Percentiles rank a stretch among this genome's conserved stretches.
Conservation (phyloP, 2,113 vertebrate species). For the Pycnonotus jocosus region DNA sequence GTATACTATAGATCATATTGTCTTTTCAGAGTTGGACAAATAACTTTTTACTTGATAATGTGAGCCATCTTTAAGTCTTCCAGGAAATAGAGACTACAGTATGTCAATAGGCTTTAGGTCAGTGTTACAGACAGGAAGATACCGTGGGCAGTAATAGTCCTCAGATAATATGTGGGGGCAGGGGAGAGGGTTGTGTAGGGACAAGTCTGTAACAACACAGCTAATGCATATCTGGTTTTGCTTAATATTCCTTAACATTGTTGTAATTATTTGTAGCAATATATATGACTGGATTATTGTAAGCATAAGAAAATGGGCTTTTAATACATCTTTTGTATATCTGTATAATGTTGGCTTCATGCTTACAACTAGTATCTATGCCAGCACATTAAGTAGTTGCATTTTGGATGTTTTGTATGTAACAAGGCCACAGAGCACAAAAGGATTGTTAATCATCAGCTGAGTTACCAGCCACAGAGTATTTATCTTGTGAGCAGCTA, state of each 20-base stretch:
- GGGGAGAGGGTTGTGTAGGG: too few species aligned
- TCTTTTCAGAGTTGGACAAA: not conserved
- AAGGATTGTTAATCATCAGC: conserved; percentile 63
- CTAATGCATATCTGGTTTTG: not conserved
- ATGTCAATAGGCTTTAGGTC: not conserved
- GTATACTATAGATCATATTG: not conserved
- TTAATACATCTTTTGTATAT: not conserved
- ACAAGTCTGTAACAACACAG: not conserved
- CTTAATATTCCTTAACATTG: not conserved
- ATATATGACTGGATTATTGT: not conserved
- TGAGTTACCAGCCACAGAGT: conserved; percentile 45
- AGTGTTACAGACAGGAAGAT: not conserved
- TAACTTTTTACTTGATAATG: not conserved
- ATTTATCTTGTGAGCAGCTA: conserved; percentile 71
- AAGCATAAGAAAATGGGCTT: not conserved
- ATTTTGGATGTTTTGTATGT: not conserved
- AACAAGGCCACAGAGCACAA: not conserved
- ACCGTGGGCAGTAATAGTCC: not conserved
- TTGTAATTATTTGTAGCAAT: not conserved
- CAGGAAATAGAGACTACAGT: not conserved
- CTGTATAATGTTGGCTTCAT: not conserved
- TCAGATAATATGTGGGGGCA: not conserved
- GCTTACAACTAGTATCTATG: not conserved
- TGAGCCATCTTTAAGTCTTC: not conserved
- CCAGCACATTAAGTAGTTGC: not conserved